Conservation (phyloP, 2,888 invertebrate genomes). For the Oscheius sp. region DNA sequence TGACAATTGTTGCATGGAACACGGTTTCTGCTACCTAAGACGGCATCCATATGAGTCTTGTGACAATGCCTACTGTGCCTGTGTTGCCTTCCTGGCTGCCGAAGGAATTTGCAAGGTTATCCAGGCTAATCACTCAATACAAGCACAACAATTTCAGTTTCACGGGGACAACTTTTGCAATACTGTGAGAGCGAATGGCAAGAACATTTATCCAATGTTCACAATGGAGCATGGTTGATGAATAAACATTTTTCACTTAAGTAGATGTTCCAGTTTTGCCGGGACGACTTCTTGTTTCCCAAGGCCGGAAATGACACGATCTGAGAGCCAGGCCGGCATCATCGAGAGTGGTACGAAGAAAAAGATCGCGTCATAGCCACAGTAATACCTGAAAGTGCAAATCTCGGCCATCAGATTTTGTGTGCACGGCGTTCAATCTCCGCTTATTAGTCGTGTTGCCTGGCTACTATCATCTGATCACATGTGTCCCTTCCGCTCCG, state of each 20-base stretch:
- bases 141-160: constrained; percentile 19
- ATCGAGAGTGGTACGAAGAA: constrained; percentile 63
- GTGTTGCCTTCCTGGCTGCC: constrained; percentile 2
- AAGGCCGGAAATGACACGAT: constrained; percentile 41
- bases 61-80: constrained; percentile 30
- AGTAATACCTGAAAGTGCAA: constrained; percentile 53
- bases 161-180: constrained; percentile 35
- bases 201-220: constrained; percentile 36
- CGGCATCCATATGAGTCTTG: constrained; percentile 5
- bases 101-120: constrained; percentile 31
- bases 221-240: constrained; percentile 31
- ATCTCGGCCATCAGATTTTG: not conserved
- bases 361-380: constrained; percentile 65
- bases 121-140: not conserved
- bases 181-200: constrained; percentile 19
- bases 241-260: constrained; percentile 17
- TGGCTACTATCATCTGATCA: too few relatives aligned
- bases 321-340: constrained; percentile 59
- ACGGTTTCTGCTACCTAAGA: constrained; percentile 30
- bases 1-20: constrained; percentile 21
- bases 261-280: constrained; percentile 5
- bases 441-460: too few relatives aligned
- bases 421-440: too few relatives aligned
- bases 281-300: constrained; percentile 49
- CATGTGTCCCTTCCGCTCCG: too few relatives aligned